Conservation (phyloP, 2,888 invertebrate genomes). For the Noctua pronuba region DNA sequence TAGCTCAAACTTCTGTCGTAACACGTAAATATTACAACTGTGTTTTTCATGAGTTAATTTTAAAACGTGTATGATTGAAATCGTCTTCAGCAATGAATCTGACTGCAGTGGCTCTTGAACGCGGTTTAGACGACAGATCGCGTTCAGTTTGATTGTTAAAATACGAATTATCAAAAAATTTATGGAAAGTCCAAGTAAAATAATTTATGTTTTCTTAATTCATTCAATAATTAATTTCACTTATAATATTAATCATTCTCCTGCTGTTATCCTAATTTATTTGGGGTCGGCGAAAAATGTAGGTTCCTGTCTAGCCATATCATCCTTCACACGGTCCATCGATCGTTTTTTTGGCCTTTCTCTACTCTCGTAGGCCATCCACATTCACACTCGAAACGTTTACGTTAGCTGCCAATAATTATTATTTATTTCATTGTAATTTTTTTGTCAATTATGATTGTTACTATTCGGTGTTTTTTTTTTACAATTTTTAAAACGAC, state of each 20-base stretch:
- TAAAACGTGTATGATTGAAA: background rate
- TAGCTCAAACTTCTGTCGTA: conserved; percentile 14
- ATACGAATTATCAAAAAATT: background rate
- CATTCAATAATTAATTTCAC: background rate
- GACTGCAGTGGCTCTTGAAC: background rate
- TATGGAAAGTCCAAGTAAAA: background rate
- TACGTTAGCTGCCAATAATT: background rate
- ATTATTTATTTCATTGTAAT: background rate
- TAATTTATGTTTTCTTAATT: background rate
- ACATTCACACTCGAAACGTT: background rate
- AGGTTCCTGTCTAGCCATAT: background rate
- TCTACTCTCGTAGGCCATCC: background rate
- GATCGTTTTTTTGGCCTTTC: background rate
- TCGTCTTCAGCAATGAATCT: background rate
- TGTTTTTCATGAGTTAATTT: background rate
- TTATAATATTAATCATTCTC: background rate
- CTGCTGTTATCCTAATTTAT: background rate
- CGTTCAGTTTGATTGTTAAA: background rate
- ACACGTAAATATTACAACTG: conserved; percentile 11
- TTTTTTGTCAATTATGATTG: background rate
- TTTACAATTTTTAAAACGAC: background rate
- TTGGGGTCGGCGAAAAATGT: background rate
- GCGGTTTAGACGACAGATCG: background rate
- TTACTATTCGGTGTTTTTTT: background rate
- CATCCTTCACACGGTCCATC: background rate